Evolutionary conservation across 2,888 invertebrate genomes (phyloP), one percentile per base, ranked within the genome.

Genomic region (Drosophila sordidula): DNA sequence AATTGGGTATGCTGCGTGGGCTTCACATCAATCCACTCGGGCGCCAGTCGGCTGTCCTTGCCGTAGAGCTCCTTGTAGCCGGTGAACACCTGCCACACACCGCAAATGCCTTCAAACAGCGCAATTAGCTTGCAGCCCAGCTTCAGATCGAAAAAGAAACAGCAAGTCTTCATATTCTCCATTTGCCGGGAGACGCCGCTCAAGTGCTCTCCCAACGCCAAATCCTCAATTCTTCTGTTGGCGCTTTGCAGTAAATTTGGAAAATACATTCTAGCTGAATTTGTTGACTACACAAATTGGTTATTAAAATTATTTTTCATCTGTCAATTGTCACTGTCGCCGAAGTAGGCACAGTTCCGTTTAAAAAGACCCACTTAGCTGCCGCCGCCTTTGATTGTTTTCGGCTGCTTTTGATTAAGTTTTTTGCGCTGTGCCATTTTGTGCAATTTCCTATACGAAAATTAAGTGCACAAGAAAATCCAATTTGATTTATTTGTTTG

Each of bases 401-500:
- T 55, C 44, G 18, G 39, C 25, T 52, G 44, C 38, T 71, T 55
- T 63, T 83, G 80, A 83, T 83, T 82, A 66, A 68, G 70, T 77
- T 75, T 80, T 29, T 50, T 44, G 44, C 44, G 45, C 14, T 67
- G 42, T 49, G 54, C 61, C 62, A 56, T 73, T 74, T 73, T 71
- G 54, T 52, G 70, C 70, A 63, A 70, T 81, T 87, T 70, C 65
- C 80, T 74, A 66, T 59, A 32, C 52, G 51, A 68, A 68, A 80
- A 85, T 87, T 70, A 81, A 89, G 89, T 82, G 86, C 77, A 85
- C 75, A 77, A 79, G 79, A 75, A 89, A 85, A 85, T 79, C 78
- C 87, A 86, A 87, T 86, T 86, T 84, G 89, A 87, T 87, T 86
- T 87, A 89, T 85, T 79, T 73, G 86, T 75, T 75, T 70, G 61